Conservation (phyloP, 2,797 vertebrate species). For the Caiman crocodilus region DNA sequence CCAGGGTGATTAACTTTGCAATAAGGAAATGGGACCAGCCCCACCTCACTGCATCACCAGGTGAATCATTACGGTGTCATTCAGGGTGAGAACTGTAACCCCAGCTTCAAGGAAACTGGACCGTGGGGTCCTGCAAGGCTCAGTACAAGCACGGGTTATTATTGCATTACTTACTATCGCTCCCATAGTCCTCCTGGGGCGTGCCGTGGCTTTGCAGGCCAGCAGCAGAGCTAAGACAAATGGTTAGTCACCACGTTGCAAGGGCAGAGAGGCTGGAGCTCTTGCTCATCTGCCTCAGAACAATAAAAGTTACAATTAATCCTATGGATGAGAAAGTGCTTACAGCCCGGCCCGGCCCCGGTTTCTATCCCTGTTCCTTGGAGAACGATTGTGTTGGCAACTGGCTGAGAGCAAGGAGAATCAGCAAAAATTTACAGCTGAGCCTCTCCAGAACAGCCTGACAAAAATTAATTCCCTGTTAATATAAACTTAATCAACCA, state of each 20-base stretch:
- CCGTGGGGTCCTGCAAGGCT: background rate
- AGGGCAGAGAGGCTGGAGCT: conserved; percentile 1
- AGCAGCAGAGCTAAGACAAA: background rate
- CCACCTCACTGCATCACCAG: background rate
- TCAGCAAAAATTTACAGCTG: conserved; percentile 25
- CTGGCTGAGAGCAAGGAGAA: background rate
- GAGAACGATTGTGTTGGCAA: background rate
- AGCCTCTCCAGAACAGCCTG: background rate
- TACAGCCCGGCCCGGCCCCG: background rate
- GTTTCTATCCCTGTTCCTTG: background rate
- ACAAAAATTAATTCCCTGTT: background rate
- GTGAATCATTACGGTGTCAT: background rate
- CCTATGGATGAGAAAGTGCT: background rate
- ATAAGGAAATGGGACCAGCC: background rate
- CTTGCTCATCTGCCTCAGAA: background rate
- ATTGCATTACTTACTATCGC: background rate
- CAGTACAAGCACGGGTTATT: background rate
- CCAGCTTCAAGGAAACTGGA: background rate
- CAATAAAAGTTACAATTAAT: conserved; percentile 19
- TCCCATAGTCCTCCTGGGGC: background rate
- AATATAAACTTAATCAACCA: conserved; percentile 6
- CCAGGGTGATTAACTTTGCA: background rate
- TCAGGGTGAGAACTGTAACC: background rate
- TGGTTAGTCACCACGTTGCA: background rate
- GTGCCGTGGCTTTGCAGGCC: background rate